These are phyloP conservation scores for Sula dactylatra DNA, from an alignment of 2,113 vertebrate species.

Conservation along the genomic window DNA sequence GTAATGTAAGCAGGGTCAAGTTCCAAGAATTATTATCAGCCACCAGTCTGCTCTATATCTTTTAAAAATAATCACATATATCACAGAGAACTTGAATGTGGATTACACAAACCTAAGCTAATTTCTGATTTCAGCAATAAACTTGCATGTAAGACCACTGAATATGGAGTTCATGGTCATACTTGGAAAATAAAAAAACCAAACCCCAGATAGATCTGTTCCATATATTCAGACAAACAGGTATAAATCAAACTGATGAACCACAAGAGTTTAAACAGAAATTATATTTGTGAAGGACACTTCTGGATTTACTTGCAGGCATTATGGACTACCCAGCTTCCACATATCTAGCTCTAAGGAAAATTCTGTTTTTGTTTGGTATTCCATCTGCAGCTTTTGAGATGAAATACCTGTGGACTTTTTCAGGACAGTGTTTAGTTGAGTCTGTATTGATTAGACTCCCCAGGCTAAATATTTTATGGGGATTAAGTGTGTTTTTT, in stretches of 20 bases:
- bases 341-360: background rate
- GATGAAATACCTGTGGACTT: background rate
- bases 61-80: background rate
- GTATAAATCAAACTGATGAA: background rate
- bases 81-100: background rate
- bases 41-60: background rate
- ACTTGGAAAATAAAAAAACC: background rate
- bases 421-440: background rate
- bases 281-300: background rate
- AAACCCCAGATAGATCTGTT: background rate
- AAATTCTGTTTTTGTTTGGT: background rate
- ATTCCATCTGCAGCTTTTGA: background rate
- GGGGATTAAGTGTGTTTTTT: background rate
- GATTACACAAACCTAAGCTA: background rate
- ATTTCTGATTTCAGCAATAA: background rate
- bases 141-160: background rate
- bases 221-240: background rate
- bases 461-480: background rate
- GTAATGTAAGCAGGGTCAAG: slow-evolving; percentile 50
- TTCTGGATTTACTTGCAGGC: background rate
- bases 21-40: slow-evolving; percentile 1
- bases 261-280: background rate
- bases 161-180: background rate
- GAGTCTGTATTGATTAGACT: background rate
- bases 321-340: background rate